Conservation (phyloP, 1,140 invertebrate genomes). For the Grapholita molesta region DNA sequence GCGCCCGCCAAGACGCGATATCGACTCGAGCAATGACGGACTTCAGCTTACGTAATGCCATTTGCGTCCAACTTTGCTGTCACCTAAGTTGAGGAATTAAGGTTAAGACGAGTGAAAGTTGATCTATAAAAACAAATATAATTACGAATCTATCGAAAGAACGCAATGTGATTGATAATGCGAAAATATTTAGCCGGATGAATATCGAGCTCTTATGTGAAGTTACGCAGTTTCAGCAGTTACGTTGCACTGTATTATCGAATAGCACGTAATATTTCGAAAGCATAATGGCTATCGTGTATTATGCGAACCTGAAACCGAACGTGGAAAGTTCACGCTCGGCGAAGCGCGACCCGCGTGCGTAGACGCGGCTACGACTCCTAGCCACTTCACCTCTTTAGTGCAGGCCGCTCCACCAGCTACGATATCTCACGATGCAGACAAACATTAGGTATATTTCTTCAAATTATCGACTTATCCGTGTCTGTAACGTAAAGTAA, state of each 20-base stretch:
- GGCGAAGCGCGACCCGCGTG: conserved; percentile 53
- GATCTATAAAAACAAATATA: conserved; percentile 19
- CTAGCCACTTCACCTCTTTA: conserved; percentile 5
- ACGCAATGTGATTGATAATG: conserved; percentile 13
- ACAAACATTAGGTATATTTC: neutral
- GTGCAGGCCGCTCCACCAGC: neutral
- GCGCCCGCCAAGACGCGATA: conserved; percentile 65
- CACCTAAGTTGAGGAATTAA: conserved; percentile 53
- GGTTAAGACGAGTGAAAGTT: conserved; percentile 59
- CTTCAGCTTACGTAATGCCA: conserved; percentile 57
- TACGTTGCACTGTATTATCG: conserved; percentile 60
- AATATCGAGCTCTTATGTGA: conserved; percentile 20
- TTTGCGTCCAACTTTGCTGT: conserved; percentile 57
- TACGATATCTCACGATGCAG: conserved; percentile 1
- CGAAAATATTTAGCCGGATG: conserved; percentile 21
- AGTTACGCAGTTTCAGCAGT: conserved; percentile 52
- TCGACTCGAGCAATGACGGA: conserved; percentile 68
- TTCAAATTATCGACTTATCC: conserved; percentile 6
- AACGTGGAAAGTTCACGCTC: conserved; percentile 75
- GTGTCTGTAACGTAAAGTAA: conserved; percentile 3
- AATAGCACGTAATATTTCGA: conserved; percentile 73
- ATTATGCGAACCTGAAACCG: conserved; percentile 71
- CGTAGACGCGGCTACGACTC: conserved; percentile 25
- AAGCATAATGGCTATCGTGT: conserved; percentile 71
- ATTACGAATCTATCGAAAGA: conserved; percentile 11